Conservation (phyloP, 92 coral and sea anemone species). For the Plumapathes pennacea region DNA sequence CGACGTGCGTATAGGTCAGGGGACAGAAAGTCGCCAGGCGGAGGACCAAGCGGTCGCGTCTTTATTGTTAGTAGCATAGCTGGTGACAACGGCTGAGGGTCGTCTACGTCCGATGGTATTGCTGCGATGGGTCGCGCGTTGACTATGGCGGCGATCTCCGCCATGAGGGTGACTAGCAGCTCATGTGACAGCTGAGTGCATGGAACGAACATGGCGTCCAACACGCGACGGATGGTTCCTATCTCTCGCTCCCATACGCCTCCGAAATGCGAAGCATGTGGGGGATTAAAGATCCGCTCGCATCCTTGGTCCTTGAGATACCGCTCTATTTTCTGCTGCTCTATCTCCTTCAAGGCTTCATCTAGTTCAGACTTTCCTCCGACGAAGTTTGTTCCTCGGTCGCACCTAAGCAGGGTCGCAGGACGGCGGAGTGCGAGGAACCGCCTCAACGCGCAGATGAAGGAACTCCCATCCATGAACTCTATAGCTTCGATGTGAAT, state of each 20-base stretch:
- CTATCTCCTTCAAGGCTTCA: not conserved
- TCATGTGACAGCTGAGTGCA: slow-evolving; percentile 3
- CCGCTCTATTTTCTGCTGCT: not conserved
- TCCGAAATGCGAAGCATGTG: no score
- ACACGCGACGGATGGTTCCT: not conserved
- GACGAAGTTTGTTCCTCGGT: slow-evolving; percentile 4
- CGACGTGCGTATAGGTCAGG: slow-evolving; percentile 8
- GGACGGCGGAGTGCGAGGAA: slow-evolving; percentile 5
- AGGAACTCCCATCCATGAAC: not conserved
- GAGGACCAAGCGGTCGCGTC: slow-evolving; percentile 11
- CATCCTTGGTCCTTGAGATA: no score
- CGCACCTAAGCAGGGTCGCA: not conserved
- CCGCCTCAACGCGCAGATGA: not conserved
- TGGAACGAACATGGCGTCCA: slow-evolving; percentile 3
- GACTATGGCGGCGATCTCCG: slow-evolving; percentile 2
- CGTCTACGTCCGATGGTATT: slow-evolving; percentile 6
- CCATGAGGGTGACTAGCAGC: slow-evolving; percentile 4
- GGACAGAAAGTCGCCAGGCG: slow-evolving; percentile 1
- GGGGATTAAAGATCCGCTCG: no score
- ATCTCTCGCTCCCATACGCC: slow-evolving; percentile 10
- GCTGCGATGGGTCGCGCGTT: slow-evolving; percentile 8
- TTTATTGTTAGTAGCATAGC: slow-evolving; percentile 15
- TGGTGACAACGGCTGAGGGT: slow-evolving; percentile 10
- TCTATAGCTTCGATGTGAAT: slow-evolving; percentile 3
- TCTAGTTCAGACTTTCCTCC: slow-evolving; percentile 7